Evolutionary conservation across 2,797 vertebrate species (phyloP), one percentile per base, ranked within the genome.

Genomic region (Alauda arvensis): DNA sequence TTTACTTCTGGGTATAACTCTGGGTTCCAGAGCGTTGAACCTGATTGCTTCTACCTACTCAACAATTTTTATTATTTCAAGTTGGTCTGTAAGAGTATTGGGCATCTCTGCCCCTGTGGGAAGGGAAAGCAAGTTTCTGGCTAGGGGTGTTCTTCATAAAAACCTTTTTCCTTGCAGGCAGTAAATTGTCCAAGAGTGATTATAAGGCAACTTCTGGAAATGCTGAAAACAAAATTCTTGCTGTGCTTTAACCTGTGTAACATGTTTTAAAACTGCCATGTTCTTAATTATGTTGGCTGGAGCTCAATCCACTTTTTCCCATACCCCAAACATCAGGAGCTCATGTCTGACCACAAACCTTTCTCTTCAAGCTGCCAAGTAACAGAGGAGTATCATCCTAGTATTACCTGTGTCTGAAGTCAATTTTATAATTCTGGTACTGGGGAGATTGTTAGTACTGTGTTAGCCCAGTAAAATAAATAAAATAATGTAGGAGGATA

Each of bases 181-280:
- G 0, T n/a, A 52, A 20, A 9, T 70, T 79, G 13, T 91, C 5
- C 18, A 40, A 6, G 18, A 74, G 65, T 55, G 33, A 14, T 61
- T 53, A 4, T 34, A 55, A 57, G 9, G 10, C 69, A 70, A 60
- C 43, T 61, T 79, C 31, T 82, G 43, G 17, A 88, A 89, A 55
- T 21, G 6, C 21, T 72, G 61, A 29, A 63, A 49, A 59, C 15
- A 71, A 65, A 49, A n/a, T n/a, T 85, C 31, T 61, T 70, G 29
- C 20, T 75, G 0, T 59, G 14, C 2, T 51, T 69, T 52, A 62
- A 29, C 31, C 12, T 69, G 19, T 75, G 26, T 77, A 53, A 61
- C 3, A 4, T 33, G 40, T 26, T 74, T 85, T 66, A 23, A 28
- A 83, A 34, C 11, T 81, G 18, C 18, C 3, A 0, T 0, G 0